Conservation (phyloP, 2,888 invertebrate species). For the Mesoligia furuncula region DNA sequence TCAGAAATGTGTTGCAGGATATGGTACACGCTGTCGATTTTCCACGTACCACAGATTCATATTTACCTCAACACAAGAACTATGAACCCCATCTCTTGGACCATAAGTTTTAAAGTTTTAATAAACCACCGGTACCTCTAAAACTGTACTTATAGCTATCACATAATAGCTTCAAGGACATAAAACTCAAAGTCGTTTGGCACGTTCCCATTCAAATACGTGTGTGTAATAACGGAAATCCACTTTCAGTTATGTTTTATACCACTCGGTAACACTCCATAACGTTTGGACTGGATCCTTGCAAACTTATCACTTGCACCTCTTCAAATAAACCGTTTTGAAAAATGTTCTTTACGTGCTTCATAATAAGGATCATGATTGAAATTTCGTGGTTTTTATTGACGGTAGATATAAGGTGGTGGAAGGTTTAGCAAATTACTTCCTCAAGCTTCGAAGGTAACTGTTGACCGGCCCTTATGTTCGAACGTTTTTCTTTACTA, state of each 20-base stretch:
- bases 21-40: neutral
- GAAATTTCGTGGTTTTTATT: neutral
- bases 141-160: conserved; percentile 70
- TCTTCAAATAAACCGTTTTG: neutral
- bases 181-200: conserved; percentile 77
- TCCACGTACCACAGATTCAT: neutral
- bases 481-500: conserved; percentile 64
- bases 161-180: conserved; percentile 58
- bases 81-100: conserved; percentile 16
- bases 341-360: neutral
- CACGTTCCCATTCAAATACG: conserved; percentile 73
- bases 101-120: conserved; percentile 67
- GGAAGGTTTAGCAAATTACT: conserved; percentile 68
- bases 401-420: conserved; percentile 13
- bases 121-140: conserved; percentile 65
- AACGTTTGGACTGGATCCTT: conserved; percentile 69
- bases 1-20: neutral
- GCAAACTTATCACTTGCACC: conserved; percentile 43
- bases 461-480: conserved; percentile 68
- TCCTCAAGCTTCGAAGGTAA: conserved; percentile 66
- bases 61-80: conserved; percentile 16
- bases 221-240: conserved; percentile 81
- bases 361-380: conserved; percentile 25
- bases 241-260: conserved; percentile 83
- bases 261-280: conserved; percentile 77